Conservation (phyloP, 2,888 invertebrate species). For the Drosophila eohydei region DNA sequence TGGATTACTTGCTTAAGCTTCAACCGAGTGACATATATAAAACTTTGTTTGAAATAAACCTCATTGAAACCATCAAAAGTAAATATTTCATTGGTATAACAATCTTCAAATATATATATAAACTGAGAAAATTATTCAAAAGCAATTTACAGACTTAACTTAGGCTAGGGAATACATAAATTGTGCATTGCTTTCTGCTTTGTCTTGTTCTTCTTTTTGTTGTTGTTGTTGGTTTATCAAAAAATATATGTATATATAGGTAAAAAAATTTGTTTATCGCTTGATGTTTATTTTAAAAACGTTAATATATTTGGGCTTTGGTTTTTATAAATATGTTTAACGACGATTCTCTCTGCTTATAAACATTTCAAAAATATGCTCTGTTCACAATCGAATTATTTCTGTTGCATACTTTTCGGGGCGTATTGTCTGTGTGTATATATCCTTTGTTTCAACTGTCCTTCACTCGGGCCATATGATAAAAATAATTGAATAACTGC, state of each 20-base stretch:
- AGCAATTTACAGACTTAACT: slow-evolving; percentile 42
- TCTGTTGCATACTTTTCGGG: slow-evolving; percentile 63
- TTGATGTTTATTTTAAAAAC: slow-evolving; percentile 51
- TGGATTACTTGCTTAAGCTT: slow-evolving; percentile 75
- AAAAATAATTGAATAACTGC: slow-evolving; percentile 44
- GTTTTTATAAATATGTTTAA: slow-evolving; percentile 59
- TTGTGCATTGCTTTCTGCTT: slow-evolving; percentile 54
- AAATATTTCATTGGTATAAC: slow-evolving; percentile 32
- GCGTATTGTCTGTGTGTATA: slow-evolving; percentile 74
- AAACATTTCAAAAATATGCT: slow-evolving; percentile 80
- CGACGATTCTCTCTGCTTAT: slow-evolving; percentile 43
- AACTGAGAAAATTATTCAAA: slow-evolving; percentile 18
- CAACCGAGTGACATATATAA: slow-evolving; percentile 58
- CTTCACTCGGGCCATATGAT: slow-evolving; percentile 30
- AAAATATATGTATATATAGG: slow-evolving; percentile 56
- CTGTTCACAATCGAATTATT: slow-evolving; percentile 72
- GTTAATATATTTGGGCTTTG: slow-evolving; percentile 25
- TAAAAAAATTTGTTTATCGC: slow-evolving; percentile 65
- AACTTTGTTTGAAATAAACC: slow-evolving; percentile 56
- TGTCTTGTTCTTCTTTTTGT: neutral
- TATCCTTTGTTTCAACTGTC: slow-evolving; percentile 40
- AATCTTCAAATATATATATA: slow-evolving; percentile 23
- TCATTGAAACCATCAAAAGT: slow-evolving; percentile 70
- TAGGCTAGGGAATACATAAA: slow-evolving; percentile 68
- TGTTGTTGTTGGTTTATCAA: slow-evolving; percentile 58